A percentile compares a stretch with the other conserved stretches of the same genome.
phyloP scores from a whole-genome alignment of 2,888 invertebrate species.

The Dryadula phaetusa region DNA sequence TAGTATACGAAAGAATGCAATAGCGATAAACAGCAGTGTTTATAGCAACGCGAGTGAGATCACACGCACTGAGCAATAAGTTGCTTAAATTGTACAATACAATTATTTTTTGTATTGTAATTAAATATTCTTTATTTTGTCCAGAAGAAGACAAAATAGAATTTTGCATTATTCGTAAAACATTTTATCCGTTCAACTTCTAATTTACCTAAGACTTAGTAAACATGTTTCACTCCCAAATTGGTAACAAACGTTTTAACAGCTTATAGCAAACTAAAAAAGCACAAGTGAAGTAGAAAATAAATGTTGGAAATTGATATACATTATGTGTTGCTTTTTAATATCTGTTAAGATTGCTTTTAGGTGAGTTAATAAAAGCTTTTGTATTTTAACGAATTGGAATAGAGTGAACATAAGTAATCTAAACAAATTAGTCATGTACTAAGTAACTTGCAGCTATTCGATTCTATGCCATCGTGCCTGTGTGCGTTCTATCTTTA shows the following conservation, averaged over 20 bases:
- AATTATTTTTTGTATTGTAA: not conserved
- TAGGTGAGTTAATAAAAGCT: not conserved
- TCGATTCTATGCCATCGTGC: not conserved
- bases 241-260: conserved; percentile 15
- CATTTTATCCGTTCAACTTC: conserved; percentile 23
- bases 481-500: conserved; percentile 6
- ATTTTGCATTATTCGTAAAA: conserved; percentile 5
- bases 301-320: conserved; percentile 9
- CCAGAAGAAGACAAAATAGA: not conserved
- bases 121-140: not conserved
- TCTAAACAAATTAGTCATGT: not conserved
- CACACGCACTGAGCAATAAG: not conserved
- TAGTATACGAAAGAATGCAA: conserved; percentile 24
- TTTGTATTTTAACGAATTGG: not conserved
- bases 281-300: conserved; percentile 23
- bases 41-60: conserved; percentile 9
- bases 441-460: conserved; percentile 14
- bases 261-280: conserved; percentile 26
- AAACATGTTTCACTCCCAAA: conserved; percentile 14
- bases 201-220: conserved; percentile 20
- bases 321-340: not conserved
- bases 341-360: not conserved
- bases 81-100: not conserved
- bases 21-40: conserved; percentile 17
- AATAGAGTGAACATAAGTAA: not conserved